phyloP scores from a whole-genome alignment of 2,888 invertebrate genomes.

The Achlya flavicornis region DNA sequence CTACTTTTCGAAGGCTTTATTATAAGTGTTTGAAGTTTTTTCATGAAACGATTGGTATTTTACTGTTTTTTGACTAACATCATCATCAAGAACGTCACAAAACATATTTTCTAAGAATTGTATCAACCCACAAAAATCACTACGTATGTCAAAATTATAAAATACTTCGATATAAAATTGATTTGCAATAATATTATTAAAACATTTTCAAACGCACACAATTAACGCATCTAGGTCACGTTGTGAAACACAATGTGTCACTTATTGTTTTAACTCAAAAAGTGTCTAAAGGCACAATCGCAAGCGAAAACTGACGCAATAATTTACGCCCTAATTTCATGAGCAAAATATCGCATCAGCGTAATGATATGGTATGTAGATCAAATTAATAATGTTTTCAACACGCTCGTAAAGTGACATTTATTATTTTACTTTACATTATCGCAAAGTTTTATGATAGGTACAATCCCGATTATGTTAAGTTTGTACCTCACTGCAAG shows the following conservation, averaged over 20 bases:
- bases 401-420: too few species aligned
- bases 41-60: too few species aligned
- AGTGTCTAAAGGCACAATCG: conserved; percentile 37
- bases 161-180: neutral
- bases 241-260: conserved; percentile 37
- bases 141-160: neutral
- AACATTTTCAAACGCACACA: conserved; percentile 6
- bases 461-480: too few species aligned
- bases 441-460: too few species aligned
- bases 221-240: conserved; percentile 37
- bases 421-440: too few species aligned
- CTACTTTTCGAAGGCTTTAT: too few species aligned
- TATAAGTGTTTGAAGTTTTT: too few species aligned
- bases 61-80: too few species aligned
- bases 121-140: neutral
- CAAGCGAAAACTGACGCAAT: conserved; percentile 34
- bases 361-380: neutral
- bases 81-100: neutral
- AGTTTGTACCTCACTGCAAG: too few species aligned
- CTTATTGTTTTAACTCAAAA: conserved; percentile 43
- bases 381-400: neutral
- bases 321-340: conserved; percentile 35
- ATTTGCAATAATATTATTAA: neutral
- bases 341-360: conserved; percentile 2
- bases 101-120: neutral